Evolutionary conservation across 2,797 vertebrate genomes (phyloP), one percentile per base, ranked within the genome.

Genomic region (Harpagifer antarcticus): DNA sequence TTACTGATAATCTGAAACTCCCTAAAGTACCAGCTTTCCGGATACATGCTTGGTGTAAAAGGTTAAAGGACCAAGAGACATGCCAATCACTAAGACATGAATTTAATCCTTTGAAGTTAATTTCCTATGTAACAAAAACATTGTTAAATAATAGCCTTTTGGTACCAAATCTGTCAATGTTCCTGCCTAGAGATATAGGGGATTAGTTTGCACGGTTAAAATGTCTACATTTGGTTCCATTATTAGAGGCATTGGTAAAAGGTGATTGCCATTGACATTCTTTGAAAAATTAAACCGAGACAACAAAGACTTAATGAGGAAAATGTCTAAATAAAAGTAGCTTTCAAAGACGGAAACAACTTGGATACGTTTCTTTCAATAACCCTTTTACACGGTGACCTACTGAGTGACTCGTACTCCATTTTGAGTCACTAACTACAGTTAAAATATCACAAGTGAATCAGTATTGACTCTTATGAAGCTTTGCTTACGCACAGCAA

Each of bases 371-470:
- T 81, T 69, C 64, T 47, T 33, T 37, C 17, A 43, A 6, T 50
- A 20, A n/a, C 40, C 16, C 23, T 67, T 53, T 42, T 12, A 48
- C 42, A 27, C 54, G 1, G 40, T 42, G 54, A 74, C 14, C 37
- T 5, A 17, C 15, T 67, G 70, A 74, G 68, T 71, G 56, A 78
- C 20, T 73, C 63, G 33, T 27, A 19, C 42, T 75, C 16, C 16
- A 27, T 49, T 64, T 49, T 64, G 33, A 37, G 33, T 76, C 66
- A 47, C 54, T 53, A 23, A 49, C 52, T 37, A 37, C 33, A 37
- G 33, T 37, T 71, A 68, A 47, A 67, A 44, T 64, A 45, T 68
- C 63, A 37, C 27, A 27, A 52, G 33, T 72, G 74, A 78, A 70
- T 68, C 70, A 44, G 49, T 40, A 12, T 15, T 27, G n/a, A 70